Percentiles rank a stretch among this genome's conserved stretches.
phyloP scores from a whole-genome alignment of 53 echinoderm and acorn worm genomes.

The Holothuria leucospilota region DNA sequence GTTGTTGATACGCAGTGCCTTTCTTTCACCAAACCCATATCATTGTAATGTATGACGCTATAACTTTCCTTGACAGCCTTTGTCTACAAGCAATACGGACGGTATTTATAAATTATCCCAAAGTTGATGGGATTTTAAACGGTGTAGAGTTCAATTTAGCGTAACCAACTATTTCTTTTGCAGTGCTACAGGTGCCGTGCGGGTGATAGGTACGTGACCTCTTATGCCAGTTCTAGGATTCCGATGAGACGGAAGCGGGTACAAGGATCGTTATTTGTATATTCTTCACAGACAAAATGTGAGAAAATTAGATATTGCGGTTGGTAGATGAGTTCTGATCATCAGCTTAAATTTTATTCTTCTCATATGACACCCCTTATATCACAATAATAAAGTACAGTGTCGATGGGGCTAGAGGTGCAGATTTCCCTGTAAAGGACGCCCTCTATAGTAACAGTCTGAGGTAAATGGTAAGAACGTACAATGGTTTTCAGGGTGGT shows the following conservation, averaged over 20 bases:
- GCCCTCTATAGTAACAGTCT: too few relatives aligned
- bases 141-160: constrained; percentile 47
- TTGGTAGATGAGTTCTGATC: too few relatives aligned
- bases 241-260: neutral
- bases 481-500: too few relatives aligned
- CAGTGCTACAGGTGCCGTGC: neutral
- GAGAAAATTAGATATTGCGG: too few relatives aligned
- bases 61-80: constrained; percentile 29
- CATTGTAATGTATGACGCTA: constrained; percentile 21
- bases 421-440: too few relatives aligned
- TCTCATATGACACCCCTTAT: too few relatives aligned
- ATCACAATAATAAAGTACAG: too few relatives aligned
- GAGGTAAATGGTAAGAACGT: too few relatives aligned
- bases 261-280: too few relatives aligned
- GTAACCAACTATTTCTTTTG: constrained; percentile 25
- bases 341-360: too few relatives aligned
- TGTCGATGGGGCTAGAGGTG: too few relatives aligned
- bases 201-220: constrained; percentile 23
- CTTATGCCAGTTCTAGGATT: neutral
- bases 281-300: too few relatives aligned
- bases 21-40: constrained; percentile 17
- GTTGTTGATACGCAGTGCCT: constrained; percentile 15
- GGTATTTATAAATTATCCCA: constrained; percentile 40
- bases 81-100: constrained; percentile 19
- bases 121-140: constrained; percentile 43